phyloP scores from a whole-genome alignment of 2,888 invertebrate genomes.

The Idaea biselata region DNA sequence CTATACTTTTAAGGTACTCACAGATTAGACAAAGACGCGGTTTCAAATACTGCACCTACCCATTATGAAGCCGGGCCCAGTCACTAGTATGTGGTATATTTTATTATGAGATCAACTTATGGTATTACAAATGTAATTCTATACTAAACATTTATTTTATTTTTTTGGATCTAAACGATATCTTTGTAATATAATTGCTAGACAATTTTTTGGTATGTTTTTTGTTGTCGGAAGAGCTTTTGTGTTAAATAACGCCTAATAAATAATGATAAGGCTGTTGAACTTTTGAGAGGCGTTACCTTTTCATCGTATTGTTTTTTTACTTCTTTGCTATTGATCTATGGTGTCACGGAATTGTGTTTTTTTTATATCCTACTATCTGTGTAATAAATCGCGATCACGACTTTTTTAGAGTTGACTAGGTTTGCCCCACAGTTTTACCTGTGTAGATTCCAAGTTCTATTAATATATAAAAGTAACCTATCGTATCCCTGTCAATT shows the following conservation, averaged over 20 bases:
- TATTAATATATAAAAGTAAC: neutral
- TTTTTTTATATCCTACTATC: neutral
- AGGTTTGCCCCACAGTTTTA: neutral
- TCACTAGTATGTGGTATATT: neutral
- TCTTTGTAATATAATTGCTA: neutral
- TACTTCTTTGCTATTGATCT: too few relatives aligned
- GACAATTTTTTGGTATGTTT: neutral
- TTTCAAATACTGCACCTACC: too few relatives aligned
- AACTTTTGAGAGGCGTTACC: neutral
- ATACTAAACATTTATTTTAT: neutral
- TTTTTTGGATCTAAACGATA: neutral
- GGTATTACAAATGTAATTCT: neutral
- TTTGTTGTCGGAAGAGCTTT: neutral
- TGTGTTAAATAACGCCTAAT: neutral
- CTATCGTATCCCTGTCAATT: neutral
- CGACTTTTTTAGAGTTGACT: neutral
- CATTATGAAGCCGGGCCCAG: too few relatives aligned
- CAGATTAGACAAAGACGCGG: too few relatives aligned
- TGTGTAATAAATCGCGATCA: neutral
- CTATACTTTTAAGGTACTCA: too few relatives aligned
- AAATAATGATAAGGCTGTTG: neutral
- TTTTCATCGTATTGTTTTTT: neutral
- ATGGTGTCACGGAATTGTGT: neutral
- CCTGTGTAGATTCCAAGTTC: neutral
- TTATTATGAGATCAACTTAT: neutral